A percentile compares a stretch with the other conserved stretches of the same genome.
Conservation (phyloP, 2,797 vertebrate genomes). For the Lepilemur ruficaudatus region DNA sequence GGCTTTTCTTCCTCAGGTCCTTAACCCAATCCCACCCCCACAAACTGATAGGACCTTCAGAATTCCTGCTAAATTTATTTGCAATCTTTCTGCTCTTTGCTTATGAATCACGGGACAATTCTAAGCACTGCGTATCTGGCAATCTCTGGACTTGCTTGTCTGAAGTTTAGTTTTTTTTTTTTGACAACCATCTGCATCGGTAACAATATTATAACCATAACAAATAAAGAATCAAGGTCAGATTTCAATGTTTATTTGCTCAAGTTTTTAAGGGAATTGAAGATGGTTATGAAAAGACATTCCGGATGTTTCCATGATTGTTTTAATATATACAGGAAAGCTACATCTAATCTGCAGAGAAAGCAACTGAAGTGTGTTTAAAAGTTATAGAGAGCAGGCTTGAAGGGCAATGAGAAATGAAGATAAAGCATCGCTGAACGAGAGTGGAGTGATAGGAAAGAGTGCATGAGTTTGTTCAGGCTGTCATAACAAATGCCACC, state of each 20-base stretch:
- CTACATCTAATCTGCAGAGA: background rate
- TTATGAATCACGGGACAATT: background rate
- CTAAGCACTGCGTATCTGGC: background rate
- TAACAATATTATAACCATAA: background rate
- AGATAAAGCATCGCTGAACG: background rate
- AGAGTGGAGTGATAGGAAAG: background rate
- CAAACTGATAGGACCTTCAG: background rate
- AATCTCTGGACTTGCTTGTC: background rate
- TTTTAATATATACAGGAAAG: background rate
- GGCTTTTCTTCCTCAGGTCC: background rate
- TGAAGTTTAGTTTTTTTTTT: background rate
- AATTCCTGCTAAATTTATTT: background rate
- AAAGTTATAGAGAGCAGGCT: background rate
- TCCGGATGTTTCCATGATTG: background rate
- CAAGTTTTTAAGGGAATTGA: slow-evolving; percentile 4
- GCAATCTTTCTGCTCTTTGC: too few species aligned
- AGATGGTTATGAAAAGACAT: background rate
- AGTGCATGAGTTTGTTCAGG: background rate
- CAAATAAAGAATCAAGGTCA: background rate
- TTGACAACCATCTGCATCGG: background rate
- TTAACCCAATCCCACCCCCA: background rate
- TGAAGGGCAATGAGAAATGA: background rate
- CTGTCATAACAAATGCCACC: background rate
- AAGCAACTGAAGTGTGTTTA: background rate
- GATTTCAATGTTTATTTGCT: background rate